Evolutionary conservation across 2,797 vertebrate species (phyloP).

Genomic region (Amazona ochrocephala): DNA sequence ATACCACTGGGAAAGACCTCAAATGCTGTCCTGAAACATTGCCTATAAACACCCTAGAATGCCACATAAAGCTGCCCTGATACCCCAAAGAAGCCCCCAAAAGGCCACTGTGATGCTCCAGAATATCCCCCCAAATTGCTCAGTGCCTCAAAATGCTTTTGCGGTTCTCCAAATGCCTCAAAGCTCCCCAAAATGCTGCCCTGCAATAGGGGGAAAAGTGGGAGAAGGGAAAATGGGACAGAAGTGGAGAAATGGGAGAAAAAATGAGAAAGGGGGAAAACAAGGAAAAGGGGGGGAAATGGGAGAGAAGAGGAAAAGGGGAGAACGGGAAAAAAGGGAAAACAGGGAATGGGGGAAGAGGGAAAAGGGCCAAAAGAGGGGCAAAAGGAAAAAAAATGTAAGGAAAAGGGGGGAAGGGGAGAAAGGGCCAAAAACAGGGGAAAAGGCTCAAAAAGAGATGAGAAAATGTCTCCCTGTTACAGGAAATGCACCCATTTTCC

Average conservation of each 20-base stretch:
- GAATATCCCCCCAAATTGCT: background rate
- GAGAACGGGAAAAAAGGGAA: background rate
- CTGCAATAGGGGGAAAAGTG: background rate
- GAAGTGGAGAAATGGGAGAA: background rate
- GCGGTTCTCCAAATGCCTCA: background rate
- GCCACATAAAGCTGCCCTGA: background rate
- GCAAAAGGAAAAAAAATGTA: background rate
- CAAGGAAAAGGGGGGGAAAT: background rate
- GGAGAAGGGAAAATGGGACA: background rate
- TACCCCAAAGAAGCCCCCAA: background rate
- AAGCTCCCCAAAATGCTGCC: background rate
- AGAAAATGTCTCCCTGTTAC: background rate
- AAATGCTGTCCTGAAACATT: background rate
- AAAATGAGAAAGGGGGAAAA: background rate
- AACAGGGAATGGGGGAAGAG: background rate
- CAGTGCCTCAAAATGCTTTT: background rate
- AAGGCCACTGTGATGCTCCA: accelerated
- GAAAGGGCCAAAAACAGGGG: background rate
- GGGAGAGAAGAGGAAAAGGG: background rate
- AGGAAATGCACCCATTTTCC: background rate
- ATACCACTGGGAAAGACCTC: background rate
- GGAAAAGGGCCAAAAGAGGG: background rate
- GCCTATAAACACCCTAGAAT: background rate
- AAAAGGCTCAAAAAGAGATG: background rate
- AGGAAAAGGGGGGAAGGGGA: background rate